A percentile compares a stretch with the other conserved stretches of the same genome.
These are phyloP conservation scores for Acanthopleura granulata DNA, from an alignment of 2,888 invertebrate genomes.

Conservation along the genomic window DNA sequence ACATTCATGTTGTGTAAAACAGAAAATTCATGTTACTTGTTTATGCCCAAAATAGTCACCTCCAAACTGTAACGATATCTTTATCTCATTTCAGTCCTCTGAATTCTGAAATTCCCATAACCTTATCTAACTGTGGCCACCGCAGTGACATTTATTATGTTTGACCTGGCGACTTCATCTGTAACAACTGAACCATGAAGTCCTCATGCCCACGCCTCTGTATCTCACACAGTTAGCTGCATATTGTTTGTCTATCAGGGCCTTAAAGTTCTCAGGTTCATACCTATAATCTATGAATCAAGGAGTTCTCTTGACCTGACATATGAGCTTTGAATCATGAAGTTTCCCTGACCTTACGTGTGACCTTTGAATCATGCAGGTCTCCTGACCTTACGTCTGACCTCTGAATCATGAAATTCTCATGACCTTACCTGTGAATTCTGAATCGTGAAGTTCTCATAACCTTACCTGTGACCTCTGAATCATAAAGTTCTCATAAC, in stretches of 20 bases:
- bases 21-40: no score
- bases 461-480: slow-evolving; percentile 41
- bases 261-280: slow-evolving; percentile 41
- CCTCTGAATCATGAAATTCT: slow-evolving; percentile 44
- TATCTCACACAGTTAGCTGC: no score
- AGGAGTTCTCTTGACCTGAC: no score
- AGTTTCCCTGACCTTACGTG: no score
- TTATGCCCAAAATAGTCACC: slow-evolving; percentile 38
- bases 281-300: no score
- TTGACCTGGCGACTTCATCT: slow-evolving; percentile 29
- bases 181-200: slow-evolving; percentile 43
- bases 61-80: slow-evolving; percentile 41
- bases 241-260: no score
- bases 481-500: slow-evolving; percentile 43
- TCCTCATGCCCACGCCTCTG: slow-evolving; percentile 42
- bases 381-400: slow-evolving; percentile 34
- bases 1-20: no score
- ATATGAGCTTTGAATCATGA: no score
- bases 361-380: no score
- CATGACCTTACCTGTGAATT: slow-evolving; percentile 41
- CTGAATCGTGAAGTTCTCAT: slow-evolving; percentile 44
- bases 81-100: slow-evolving; percentile 40
- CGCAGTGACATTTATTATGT: no score
- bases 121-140: no score
- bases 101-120: slow-evolving; percentile 44